Percentiles rank a stretch among this genome's conserved stretches.
Evolutionary conservation across 2,797 vertebrate genomes (phyloP).

Genomic region (Sebastes reedi): DNA sequence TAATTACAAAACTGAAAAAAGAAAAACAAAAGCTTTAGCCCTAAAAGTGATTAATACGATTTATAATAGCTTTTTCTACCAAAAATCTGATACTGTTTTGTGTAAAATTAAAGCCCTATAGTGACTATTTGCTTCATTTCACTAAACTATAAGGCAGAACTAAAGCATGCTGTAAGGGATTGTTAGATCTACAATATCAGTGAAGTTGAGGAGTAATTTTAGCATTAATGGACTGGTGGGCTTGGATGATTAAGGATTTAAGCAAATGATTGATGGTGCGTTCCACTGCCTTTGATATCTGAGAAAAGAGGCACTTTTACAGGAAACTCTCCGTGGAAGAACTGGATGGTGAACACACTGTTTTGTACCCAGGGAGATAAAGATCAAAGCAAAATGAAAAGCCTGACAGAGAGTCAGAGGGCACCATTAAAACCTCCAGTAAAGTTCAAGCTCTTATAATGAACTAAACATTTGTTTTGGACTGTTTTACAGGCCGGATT

Average conservation of each 20-base stretch:
- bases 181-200: conserved; percentile 17
- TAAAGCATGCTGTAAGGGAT: neutral
- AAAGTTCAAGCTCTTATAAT: conserved; percentile 24
- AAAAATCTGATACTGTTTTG: conserved; percentile 13
- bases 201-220: conserved; percentile 24
- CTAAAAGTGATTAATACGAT: conserved; percentile 14
- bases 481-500: conserved; percentile 7
- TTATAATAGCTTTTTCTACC: conserved; percentile 2
- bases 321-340: neutral
- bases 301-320: conserved; percentile 12
- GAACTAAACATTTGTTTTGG: conserved; percentile 33
- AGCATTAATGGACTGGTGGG: conserved; percentile 32
- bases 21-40: conserved; percentile 20
- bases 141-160: conserved; percentile 6
- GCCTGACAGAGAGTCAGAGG: conserved; percentile 6
- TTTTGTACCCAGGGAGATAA: conserved; percentile 22
- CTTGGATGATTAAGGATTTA: conserved; percentile 44
- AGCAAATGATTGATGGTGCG: conserved; percentile 43
- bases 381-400: conserved; percentile 42
- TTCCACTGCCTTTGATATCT: conserved; percentile 19
- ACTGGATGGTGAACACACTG: conserved; percentile 7
- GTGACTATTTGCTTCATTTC: conserved; percentile 24
- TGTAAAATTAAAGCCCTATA: conserved; percentile 14
- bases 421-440: conserved; percentile 24
- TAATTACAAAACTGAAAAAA: conserved; percentile 44